Conservation (phyloP, 2,797 vertebrate genomes). For the Schizopygopsis pylzovi region DNA sequence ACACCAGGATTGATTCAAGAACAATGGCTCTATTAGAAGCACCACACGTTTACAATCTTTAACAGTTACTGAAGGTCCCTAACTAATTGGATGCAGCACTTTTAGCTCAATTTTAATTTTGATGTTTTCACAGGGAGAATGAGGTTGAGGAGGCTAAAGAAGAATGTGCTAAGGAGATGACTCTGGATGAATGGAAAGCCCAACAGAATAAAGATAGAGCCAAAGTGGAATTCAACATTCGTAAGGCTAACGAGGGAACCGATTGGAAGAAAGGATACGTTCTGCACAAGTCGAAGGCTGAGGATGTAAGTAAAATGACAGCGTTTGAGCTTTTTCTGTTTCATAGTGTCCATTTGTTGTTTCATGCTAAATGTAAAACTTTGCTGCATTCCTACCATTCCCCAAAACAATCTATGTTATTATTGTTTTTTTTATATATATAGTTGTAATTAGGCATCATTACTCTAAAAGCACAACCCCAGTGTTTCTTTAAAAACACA, state of each 20-base stretch:
- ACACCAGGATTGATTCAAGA: background rate
- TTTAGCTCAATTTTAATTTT: background rate
- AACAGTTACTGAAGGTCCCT: background rate
- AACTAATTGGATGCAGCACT: background rate
- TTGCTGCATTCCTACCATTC: background rate
- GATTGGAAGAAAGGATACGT: constrained; percentile 98
- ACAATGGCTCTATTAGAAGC: background rate
- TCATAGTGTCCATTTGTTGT: background rate
- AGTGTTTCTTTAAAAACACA: background rate
- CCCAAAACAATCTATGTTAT: background rate
- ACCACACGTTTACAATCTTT: background rate
- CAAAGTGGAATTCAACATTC: constrained; percentile 99
- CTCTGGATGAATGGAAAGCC: constrained; percentile 98
- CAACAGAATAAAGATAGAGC: constrained; percentile 96
- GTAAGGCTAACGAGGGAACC: constrained; percentile 95
- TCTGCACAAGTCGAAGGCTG: constrained; percentile 97
- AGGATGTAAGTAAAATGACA: constrained; percentile 80
- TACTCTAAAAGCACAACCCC: background rate
- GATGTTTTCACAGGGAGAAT: constrained; percentile 87
- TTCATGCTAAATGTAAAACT: background rate
- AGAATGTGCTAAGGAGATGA: constrained; percentile 98
- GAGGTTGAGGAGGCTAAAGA: constrained; percentile 97
- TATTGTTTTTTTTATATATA: background rate
- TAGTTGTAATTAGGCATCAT: too few relatives aligned
- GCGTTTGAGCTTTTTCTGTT: background rate